Conservation (phyloP, 2,888 invertebrate species). For the Macrosoma leucophasiata region DNA sequence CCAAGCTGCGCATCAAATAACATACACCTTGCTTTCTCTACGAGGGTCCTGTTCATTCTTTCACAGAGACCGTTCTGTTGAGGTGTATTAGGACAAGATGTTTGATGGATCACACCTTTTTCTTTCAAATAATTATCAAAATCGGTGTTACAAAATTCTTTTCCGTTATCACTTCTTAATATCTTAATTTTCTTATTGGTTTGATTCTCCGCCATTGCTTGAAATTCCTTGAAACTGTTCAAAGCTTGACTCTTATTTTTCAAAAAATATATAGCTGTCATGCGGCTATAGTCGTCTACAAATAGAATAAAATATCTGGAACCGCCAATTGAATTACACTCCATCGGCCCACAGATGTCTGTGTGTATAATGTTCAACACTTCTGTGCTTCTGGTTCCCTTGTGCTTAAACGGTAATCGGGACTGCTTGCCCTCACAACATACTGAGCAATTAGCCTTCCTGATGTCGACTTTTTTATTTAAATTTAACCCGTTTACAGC, state of each 20-base stretch:
- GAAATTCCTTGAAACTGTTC: constrained; percentile 18
- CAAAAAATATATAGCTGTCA: constrained; percentile 21
- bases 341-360: constrained; percentile 28
- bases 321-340: constrained; percentile 20
- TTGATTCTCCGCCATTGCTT: constrained; percentile 21
- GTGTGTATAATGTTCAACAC: constrained; percentile 21
- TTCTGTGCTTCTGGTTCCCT: constrained; percentile 17
- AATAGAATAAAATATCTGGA: constrained; percentile 25
- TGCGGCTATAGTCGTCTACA: constrained; percentile 22
- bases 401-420: constrained; percentile 21
- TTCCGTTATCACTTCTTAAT: constrained; percentile 22
- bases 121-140: constrained; percentile 17
- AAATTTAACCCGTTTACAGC: constrained; percentile 12
- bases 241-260: constrained; percentile 17
- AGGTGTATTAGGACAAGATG: constrained; percentile 30
- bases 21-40: constrained; percentile 25
- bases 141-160: constrained; percentile 21
- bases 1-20: constrained; percentile 19
- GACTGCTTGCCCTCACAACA: constrained; percentile 24
- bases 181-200: constrained; percentile 18
- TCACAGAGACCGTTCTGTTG: constrained; percentile 39
- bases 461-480: neutral
- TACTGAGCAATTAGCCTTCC: constrained; percentile 13
- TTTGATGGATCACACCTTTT: constrained; percentile 32
- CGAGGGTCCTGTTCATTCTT: constrained; percentile 27